Evolutionary conservation across 1,140 invertebrate genomes (phyloP).

Genomic region (Papilio helenus): DNA sequence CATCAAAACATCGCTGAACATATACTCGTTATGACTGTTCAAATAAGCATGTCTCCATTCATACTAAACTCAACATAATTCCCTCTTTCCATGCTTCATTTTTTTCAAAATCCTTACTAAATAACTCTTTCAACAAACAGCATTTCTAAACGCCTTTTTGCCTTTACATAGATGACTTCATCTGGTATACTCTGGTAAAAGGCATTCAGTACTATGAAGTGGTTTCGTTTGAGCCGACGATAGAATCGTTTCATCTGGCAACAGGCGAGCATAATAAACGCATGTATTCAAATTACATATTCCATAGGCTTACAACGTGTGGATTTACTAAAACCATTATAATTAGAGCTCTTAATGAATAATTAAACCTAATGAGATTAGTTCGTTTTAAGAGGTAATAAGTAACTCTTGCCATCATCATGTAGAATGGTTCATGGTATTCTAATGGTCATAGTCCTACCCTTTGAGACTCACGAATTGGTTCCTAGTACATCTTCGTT

Average conservation of each 20-base stretch:
- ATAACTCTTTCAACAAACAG: not conserved
- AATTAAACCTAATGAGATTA: not conserved
- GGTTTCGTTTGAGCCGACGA: slow-evolving; percentile 1
- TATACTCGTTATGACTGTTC: not conserved
- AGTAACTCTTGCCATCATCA: not conserved
- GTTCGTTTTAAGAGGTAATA: not conserved
- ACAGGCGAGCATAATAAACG: slow-evolving; percentile 14
- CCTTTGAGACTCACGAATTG: no score
- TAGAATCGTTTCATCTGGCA: slow-evolving; percentile 20
- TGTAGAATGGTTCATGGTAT: no score
- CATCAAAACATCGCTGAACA: not conserved
- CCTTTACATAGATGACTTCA: slow-evolving; percentile 15
- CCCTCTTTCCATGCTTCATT: not conserved
- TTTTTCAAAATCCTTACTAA: not conserved
- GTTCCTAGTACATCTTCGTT: no score
- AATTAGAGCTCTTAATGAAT: not conserved
- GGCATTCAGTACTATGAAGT: slow-evolving; percentile 9
- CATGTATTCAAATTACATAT: slow-evolving; percentile 2
- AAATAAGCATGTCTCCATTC: not conserved
- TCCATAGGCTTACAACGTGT: not conserved
- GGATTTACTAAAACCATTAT: not conserved
- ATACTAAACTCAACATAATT: not conserved
- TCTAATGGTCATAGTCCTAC: no score
- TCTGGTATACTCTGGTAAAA: slow-evolving; percentile 17
- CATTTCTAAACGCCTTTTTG: slow-evolving; percentile 5